A percentile compares a stretch with the other conserved stretches of the same genome.
Conservation (phyloP, 2,797 vertebrate species). For the Sebastiscus tertius region DNA sequence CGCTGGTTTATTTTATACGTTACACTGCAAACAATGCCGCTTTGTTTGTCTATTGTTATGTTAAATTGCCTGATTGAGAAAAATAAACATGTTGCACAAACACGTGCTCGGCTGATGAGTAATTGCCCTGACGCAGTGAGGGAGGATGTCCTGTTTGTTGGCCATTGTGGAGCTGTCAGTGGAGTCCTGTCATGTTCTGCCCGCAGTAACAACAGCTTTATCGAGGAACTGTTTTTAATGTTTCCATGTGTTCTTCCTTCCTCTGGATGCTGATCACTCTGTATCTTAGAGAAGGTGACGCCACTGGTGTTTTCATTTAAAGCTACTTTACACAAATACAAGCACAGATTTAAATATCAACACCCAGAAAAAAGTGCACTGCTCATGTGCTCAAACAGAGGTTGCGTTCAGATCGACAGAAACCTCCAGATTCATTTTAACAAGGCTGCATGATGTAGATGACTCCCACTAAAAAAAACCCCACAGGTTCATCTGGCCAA, state of each 20-base stretch:
- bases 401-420: not conserved
- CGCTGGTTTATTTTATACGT: constrained; percentile 24
- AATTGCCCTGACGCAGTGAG: constrained; percentile 46
- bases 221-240: not conserved
- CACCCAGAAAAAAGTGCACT: too few relatives aligned
- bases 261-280: not conserved
- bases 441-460: not conserved
- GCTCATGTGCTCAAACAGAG: too few relatives aligned
- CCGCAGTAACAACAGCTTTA: constrained; percentile 10
- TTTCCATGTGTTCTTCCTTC: not conserved
- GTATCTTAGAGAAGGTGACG: not conserved
- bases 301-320: not conserved
- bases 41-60: constrained; percentile 49
- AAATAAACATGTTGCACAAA: constrained; percentile 27
- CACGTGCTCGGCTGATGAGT: constrained; percentile 21
- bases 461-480: not conserved
- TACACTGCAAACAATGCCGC: constrained; percentile 14
- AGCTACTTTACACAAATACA: not conserved
- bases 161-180: constrained; percentile 68
- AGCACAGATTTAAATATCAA: not conserved
- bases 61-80: constrained; percentile 28
- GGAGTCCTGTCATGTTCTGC: constrained; percentile 24
- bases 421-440: not conserved
- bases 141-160: constrained; percentile 71
- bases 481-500: not conserved